These are phyloP conservation scores for Chroicocephalus ridibundus DNA, from an alignment of 2,113 vertebrate genomes.

Conservation along the genomic window DNA sequence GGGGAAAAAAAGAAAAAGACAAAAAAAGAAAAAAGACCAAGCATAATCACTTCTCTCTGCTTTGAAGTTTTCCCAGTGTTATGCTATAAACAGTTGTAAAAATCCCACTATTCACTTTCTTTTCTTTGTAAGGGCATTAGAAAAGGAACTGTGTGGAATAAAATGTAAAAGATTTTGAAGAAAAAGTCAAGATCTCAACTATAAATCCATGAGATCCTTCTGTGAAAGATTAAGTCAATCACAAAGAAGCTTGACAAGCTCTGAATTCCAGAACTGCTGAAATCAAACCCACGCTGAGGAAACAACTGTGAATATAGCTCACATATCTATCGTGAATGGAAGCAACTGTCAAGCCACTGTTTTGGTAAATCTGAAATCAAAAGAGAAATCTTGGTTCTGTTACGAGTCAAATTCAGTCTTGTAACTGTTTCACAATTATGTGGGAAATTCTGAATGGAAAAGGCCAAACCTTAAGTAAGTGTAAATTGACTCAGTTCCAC, in stretches of 20 bases:
- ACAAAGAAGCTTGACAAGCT: conserved; percentile 3
- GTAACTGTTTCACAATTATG: not conserved
- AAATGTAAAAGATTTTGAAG: not conserved
- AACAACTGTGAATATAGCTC: not conserved
- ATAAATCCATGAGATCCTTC: not conserved
- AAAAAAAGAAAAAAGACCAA: not conserved
- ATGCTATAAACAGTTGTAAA: not conserved
- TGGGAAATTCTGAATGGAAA: not conserved
- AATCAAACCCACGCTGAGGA: not conserved
- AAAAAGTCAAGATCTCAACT: not conserved
- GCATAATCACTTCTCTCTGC: not conserved
- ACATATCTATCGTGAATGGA: not conserved
- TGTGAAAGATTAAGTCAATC: conserved; percentile 16
- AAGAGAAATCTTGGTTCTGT: conserved; percentile 20
- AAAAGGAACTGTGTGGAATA: not conserved
- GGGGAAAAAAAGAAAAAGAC: accelerated
- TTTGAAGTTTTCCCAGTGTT: not conserved
- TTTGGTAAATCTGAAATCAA: conserved; percentile 8
- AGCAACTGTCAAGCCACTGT: not conserved
- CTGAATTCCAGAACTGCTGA: not conserved
- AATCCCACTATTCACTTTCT: not conserved
- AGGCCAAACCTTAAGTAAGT: not conserved
- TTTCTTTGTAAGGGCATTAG: not conserved
- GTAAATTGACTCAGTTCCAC: not conserved
- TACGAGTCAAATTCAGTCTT: not conserved